These are phyloP conservation scores for Timema podura DNA, from an alignment of 2,888 invertebrate species.

Conservation along the genomic window DNA sequence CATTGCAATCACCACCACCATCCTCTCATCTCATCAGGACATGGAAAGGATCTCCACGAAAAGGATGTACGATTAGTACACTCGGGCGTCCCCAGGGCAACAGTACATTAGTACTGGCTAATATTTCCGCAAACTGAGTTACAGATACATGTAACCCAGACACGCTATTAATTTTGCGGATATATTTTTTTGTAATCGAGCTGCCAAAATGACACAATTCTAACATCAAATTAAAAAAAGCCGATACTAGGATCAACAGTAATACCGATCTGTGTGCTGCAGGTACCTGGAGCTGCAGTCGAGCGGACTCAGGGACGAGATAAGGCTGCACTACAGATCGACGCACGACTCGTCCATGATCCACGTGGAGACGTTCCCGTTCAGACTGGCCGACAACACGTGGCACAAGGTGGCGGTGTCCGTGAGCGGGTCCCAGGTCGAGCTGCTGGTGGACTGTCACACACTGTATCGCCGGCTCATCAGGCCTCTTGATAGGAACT, in stretches of 20 bases:
- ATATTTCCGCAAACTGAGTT: no score
- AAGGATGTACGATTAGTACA: no score
- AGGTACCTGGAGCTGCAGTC: conserved; percentile 90
- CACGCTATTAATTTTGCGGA: no score
- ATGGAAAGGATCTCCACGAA: no score
- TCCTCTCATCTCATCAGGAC: no score
- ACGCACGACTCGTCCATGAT: conserved; percentile 54
- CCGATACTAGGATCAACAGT: neutral
- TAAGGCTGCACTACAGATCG: conserved; percentile 76
- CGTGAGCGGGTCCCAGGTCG: conserved; percentile 77
- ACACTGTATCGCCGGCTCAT: conserved; percentile 73
- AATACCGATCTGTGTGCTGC: conserved; percentile 38
- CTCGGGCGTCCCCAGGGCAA: no score
- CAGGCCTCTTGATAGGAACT: conserved; percentile 69
- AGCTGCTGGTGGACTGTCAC: conserved; percentile 82
- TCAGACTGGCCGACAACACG: conserved; percentile 78
- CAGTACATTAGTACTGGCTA: no score
- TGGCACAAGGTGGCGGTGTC: conserved; percentile 86
- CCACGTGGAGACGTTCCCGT: conserved; percentile 82
- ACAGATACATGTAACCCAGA: no score
- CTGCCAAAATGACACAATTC: no score
- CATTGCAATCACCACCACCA: no score
- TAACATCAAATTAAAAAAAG: neutral
- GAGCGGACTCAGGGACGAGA: conserved; percentile 81
- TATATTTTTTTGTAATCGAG: no score